A percentile compares a stretch with the other conserved stretches of the same genome.
Evolutionary conservation across 1,140 invertebrate genomes (phyloP).

Genomic region (Drosophila erecta): DNA sequence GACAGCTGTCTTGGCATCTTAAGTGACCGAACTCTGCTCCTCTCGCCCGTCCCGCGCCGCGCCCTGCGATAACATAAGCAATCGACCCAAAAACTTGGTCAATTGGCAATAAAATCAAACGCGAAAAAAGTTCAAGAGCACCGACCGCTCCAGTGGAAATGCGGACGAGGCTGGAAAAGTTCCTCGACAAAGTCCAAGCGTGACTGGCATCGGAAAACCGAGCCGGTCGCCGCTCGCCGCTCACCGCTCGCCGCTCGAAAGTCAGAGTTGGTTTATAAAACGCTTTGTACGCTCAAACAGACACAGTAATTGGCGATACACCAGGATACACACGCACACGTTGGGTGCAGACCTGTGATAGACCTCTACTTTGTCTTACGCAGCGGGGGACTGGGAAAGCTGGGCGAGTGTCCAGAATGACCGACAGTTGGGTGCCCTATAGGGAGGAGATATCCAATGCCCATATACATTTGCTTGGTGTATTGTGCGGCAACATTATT

Average conservation of each 20-base stretch:
- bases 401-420: not conserved
- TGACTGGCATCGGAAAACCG: slow-evolving; percentile 71
- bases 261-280: slow-evolving; percentile 76
- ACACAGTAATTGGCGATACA: slow-evolving; percentile 81
- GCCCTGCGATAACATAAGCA: slow-evolving; percentile 44
- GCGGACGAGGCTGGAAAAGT: slow-evolving; percentile 46
- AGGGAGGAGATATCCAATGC: too few species aligned
- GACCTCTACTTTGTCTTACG: slow-evolving; percentile 51
- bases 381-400: slow-evolving; percentile 5
- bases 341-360: slow-evolving; percentile 24
- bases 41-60: not conserved
- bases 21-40: slow-evolving; percentile 28
- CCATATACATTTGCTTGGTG: too few species aligned
- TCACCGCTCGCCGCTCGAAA: slow-evolving; percentile 7
- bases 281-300: slow-evolving; percentile 82
- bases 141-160: slow-evolving; percentile 19
- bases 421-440: not conserved
- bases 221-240: slow-evolving; percentile 8
- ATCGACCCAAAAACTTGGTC: slow-evolving; percentile 80
- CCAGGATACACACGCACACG: slow-evolving; percentile 19
- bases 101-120: slow-evolving; percentile 83
- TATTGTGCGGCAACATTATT: too few species aligned
- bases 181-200: slow-evolving; percentile 75
- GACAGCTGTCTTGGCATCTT: slow-evolving; percentile 66
- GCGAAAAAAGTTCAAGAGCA: slow-evolving; percentile 74